Base-by-base conservation (phyloP, 2,113 vertebrate species). In the Protobothrops mucrosquamatus region DNA sequence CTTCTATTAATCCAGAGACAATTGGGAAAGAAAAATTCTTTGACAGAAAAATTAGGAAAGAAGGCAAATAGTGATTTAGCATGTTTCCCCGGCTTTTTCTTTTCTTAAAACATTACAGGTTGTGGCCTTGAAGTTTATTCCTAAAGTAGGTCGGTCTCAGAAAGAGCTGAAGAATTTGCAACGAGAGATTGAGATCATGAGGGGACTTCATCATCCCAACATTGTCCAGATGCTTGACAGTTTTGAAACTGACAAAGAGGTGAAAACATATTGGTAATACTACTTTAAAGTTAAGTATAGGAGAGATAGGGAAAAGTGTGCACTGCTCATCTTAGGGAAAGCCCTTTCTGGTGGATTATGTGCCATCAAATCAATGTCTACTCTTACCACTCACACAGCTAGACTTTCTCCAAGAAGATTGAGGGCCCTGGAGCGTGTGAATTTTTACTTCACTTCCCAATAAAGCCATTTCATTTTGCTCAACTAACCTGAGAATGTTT, bases 101-200 rank as follows among this genome's bases (percentile, higher is more conserved):
- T 94, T 92, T 23, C 48, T 92, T 1, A 3, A 29, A 91, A 52
- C 91, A 88, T 92, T 93, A 85, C 89, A 99, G 99, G 98, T 99
- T 55, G 98, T 99, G 92, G 99, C 99, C 43, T 97, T 99, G 85
- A 99, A 99, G 96, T 99, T 99, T 95, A 99, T 99, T 93, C 98
- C 99, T 9, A 99, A 99, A 94, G 91, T 98, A 91, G 98, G 98
- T 7, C 98, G 98, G 0, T 99, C 99, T 29, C 98, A 99, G 85
- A 99, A 99, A 95, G 99, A 99, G 95, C 97, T 99, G 23, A 98
- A 97, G 89, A 98, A 97, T 93, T 97, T 99, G 46, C 98, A 98
- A 81, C 97, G 97, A 81, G 99, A 99, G 95, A 99, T 99, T 91
- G 99, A 99, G 90, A 99, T 99, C 64, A 98, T 99, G 99, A 98